phyloP scores from a whole-genome alignment of 2,797 vertebrate species.

The Cyprinodon diabolis region DNA sequence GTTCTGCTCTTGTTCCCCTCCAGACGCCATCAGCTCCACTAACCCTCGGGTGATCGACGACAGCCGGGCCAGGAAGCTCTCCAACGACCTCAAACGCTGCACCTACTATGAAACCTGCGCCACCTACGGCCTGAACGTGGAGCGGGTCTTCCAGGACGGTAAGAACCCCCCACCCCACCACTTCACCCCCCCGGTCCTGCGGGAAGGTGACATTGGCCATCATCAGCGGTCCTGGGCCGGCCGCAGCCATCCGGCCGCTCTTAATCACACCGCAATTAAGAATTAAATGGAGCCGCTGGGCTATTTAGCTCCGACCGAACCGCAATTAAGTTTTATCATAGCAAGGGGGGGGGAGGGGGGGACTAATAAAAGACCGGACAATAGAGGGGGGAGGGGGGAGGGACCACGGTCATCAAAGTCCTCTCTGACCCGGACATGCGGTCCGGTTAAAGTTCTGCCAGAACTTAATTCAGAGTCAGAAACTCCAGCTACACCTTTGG shows the following conservation, averaged over 20 bases:
- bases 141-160: slow-evolving; percentile 97
- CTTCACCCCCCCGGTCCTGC: slow-evolving; percentile 18
- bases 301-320: slow-evolving; percentile 56
- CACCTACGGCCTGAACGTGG: slow-evolving; percentile 97
- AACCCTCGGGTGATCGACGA: slow-evolving; percentile 96
- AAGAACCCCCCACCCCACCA: slow-evolving; percentile 38
- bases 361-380: slow-evolving; percentile 40
- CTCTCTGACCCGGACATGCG: slow-evolving; percentile 16
- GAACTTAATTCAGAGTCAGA: too few species aligned
- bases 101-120: slow-evolving; percentile 98
- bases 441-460: not conserved
- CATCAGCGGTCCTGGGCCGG: not conserved
- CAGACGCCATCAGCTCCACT: slow-evolving; percentile 93
- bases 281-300: slow-evolving; percentile 70
- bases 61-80: slow-evolving; percentile 88
- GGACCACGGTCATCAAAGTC: slow-evolving; percentile 15
- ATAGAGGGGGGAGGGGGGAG: slow-evolving; percentile 26
- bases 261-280: slow-evolving; percentile 78
- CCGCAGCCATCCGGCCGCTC: slow-evolving; percentile 40
- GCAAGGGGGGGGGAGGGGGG: slow-evolving; percentile 10
- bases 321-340: slow-evolving; percentile 67
- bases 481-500: too few species aligned
- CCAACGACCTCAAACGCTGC: slow-evolving; percentile 95
- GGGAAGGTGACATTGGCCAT: slow-evolving; percentile 69
- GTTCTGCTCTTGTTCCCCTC: not conserved